A percentile compares a stretch with the other conserved stretches of the same genome.
phyloP scores from a whole-genome alignment of 2,888 invertebrate genomes.

The Hermodice carunculata region DNA sequence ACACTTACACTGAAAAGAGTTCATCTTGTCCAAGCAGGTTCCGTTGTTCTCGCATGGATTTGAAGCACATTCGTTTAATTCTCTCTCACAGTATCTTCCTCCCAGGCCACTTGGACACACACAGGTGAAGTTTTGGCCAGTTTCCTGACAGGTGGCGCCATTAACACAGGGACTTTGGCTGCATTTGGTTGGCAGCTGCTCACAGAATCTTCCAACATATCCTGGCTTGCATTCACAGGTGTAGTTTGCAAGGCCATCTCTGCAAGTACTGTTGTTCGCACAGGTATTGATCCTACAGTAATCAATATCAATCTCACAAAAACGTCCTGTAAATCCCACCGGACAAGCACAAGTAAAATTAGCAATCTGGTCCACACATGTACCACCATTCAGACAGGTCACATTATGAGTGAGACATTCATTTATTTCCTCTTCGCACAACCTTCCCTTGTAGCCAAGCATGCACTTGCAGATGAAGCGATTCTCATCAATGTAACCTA shows the following conservation, averaged over 20 bases:
- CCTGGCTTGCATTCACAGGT: not conserved
- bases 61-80: no score
- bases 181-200: not conserved
- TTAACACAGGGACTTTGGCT: not conserved
- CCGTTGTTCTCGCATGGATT: not conserved
- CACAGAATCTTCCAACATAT: not conserved
- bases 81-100: not conserved
- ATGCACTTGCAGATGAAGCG: not conserved
- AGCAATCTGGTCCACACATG: not conserved
- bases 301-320: not conserved
- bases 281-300: not conserved
- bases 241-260: not conserved
- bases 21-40: not conserved
- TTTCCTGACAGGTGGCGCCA: not conserved
- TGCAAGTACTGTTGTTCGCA: not conserved
- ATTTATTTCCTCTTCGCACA: not conserved
- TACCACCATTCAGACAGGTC: constrained; percentile 5
- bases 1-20: constrained; percentile 2
- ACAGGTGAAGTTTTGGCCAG: no score
- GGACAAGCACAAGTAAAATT: not conserved
- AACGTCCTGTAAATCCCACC: not conserved
- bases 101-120: not conserved
- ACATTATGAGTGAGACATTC: constrained; percentile 69
- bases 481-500: not conserved
- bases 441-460: not conserved